These are phyloP conservation scores for Hippocampus abdominalis DNA, from an alignment of 2,113 vertebrate species.

Conservation along the genomic window DNA sequence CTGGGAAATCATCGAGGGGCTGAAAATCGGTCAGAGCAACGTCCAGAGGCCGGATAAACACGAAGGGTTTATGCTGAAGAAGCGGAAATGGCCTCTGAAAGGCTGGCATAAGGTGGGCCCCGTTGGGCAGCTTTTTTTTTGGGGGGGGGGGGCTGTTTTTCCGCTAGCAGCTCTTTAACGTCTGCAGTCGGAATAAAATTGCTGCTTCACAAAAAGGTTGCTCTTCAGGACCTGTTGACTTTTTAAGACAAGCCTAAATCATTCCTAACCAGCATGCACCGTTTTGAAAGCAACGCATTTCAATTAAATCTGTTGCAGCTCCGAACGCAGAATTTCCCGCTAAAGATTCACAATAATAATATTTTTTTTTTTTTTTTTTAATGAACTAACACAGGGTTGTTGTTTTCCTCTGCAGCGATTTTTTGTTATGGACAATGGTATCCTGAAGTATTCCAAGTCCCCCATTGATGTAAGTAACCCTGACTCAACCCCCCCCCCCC, in stretches of 20 bases:
- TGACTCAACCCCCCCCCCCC: conserved; percentile 44
- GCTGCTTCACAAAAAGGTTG: background rate
- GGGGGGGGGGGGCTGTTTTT: conserved; percentile 25
- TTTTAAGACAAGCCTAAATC: background rate
- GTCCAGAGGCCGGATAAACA: conserved; percentile 96
- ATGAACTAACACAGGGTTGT: conserved; percentile 20
- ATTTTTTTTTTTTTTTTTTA: conserved; percentile 10
- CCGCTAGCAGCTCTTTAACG: conserved; percentile 2
- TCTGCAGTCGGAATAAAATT: conserved; percentile 11
- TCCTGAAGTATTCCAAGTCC: conserved; percentile 98
- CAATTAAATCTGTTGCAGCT: background rate
- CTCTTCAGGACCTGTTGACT: background rate
- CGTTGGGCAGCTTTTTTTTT: conserved; percentile 19
- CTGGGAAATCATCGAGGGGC: conserved; percentile 98
- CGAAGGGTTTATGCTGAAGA: conserved; percentile 98
- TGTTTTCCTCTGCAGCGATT: conserved; percentile 81
- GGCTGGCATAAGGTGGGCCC: conserved; percentile 95
- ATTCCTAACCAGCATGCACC: background rate
- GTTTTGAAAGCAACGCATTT: conserved; percentile 3
- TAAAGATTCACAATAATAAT: conserved; percentile 6
- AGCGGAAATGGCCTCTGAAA: conserved; percentile 98
- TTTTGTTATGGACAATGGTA: conserved; percentile 97
- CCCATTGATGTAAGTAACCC: conserved; percentile 93
- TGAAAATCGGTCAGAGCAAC: conserved; percentile 96
- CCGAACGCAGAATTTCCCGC: background rate